Base-by-base conservation (phyloP, 2,113 vertebrate species). In the Chamaea fasciata region DNA sequence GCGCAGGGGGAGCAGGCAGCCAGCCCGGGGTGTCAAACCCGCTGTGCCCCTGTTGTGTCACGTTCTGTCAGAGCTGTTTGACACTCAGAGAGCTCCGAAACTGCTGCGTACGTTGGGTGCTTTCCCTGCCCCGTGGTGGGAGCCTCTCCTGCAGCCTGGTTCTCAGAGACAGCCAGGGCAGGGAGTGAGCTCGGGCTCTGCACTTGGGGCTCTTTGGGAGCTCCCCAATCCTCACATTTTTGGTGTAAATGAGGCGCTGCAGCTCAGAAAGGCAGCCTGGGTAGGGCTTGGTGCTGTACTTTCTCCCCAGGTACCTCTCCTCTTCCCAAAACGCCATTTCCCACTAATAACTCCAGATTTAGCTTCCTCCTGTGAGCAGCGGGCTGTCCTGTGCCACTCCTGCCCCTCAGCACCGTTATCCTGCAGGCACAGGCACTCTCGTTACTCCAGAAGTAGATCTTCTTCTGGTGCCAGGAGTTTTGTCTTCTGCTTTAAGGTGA, bases 101-200 rank as follows among this genome's bases (percentile, higher is more conserved):
- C 57, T 7, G 7, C 44, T 55, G 13, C 47, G 49, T 44, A 57
- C 16, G 0, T 89, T 49, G 41, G 93, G 93, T 85, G 92, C 78
- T 95, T 89, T 71, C 94, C 81, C 90, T 79, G 65, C 53, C 46
- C 65, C 14, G 33, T 15, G 92, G 21, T 82, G 74, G 89, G 92
- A 95, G 81, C 73, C 78, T 55, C 28, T 90, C 31, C 28, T 57
- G 39, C 74, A 65, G 62, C 49, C 62, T 2, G 0, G 52, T 56
- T 93, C 87, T 76, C 87, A 87, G 84, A 8, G 47, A 13, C 4
- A 4, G 83, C 37, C n/a, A 82, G 95, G 87, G 64, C 69, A 39
- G 76, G 82, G 37, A 30, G 65, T 0, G 24, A 59, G 50, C 77
- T 94, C 70, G 55, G 42, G 18, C 55, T 62, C 64, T 83, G 63